phyloP scores from a whole-genome alignment of 2,113 vertebrate species.

The Rhodinocichla rosea region DNA sequence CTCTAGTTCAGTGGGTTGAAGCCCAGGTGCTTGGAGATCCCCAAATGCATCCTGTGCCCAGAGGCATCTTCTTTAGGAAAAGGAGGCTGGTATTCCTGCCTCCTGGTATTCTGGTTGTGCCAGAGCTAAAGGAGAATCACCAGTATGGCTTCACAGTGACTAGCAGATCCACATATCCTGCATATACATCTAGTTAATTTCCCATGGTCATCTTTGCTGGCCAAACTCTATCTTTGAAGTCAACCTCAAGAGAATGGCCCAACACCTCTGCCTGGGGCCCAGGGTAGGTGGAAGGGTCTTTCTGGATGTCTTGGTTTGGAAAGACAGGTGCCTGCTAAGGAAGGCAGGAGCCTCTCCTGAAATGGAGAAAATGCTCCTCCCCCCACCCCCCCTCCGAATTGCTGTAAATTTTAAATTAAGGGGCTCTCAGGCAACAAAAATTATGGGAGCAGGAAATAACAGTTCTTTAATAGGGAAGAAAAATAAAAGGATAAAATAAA shows the following conservation, averaged over 20 bases:
- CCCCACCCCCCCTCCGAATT: no score
- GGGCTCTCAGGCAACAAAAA: no score
- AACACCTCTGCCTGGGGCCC: rapidly evolving
- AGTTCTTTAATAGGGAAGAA: no score
- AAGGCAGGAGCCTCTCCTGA: no score
- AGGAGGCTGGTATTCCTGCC: not conserved
- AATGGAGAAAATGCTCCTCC: no score
- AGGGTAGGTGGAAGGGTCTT: not conserved
- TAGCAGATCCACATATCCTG: not conserved
- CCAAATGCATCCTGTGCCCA: not conserved
- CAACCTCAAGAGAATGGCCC: not conserved
- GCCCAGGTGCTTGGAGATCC: not conserved
- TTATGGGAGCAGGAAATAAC: no score
- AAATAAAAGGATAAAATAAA: no score
- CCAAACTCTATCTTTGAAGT: not conserved
- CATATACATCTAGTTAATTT: not conserved
- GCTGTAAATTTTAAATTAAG: no score
- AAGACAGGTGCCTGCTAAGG: no score
- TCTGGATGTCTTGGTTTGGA: not conserved
- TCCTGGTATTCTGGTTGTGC: no score
- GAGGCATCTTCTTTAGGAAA: not conserved
- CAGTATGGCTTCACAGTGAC: not conserved
- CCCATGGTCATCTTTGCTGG: not conserved
- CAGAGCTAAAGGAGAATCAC: not conserved
- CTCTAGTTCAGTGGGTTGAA: not conserved